phyloP scores from a whole-genome alignment of 2,888 invertebrate species.

The Diploptera punctata region DNA sequence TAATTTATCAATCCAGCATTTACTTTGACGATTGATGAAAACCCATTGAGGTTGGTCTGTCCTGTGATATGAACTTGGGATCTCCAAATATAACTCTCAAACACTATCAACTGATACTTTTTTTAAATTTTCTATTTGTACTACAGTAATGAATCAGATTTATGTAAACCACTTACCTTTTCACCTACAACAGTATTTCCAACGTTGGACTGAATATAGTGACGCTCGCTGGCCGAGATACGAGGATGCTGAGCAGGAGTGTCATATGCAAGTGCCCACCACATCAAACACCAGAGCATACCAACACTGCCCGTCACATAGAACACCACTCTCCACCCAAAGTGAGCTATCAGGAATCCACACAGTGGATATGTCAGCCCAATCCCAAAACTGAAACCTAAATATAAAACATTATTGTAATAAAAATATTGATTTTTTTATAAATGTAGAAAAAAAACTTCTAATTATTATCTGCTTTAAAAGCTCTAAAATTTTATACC shows the following conservation, averaged over 20 bases:
- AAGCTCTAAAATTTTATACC: too few species aligned
- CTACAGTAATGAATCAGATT: too few species aligned
- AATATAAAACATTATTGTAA: conserved; percentile 35
- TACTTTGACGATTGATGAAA: too few species aligned
- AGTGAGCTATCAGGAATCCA: conserved; percentile 71
- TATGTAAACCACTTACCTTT: conserved; percentile 50
- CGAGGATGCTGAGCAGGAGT: conserved; percentile 72
- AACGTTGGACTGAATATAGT: conserved; percentile 70
- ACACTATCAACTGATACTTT: too few species aligned
- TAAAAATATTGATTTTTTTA: not conserved
- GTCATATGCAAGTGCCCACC: conserved; percentile 73
- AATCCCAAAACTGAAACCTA: conserved; percentile 76
- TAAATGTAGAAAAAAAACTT: not conserved
- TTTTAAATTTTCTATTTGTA: too few species aligned
- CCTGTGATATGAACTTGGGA: too few species aligned
- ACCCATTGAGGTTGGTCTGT: too few species aligned
- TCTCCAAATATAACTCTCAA: too few species aligned
- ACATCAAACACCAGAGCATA: conserved; percentile 68
- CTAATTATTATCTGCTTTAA: not conserved
- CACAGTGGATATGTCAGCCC: conserved; percentile 74
- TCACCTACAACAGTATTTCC: conserved; percentile 59
- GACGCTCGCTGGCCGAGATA: conserved; percentile 67
- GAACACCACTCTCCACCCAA: conserved; percentile 72
- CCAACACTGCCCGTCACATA: conserved; percentile 73
- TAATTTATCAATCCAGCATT: too few species aligned